Base-by-base conservation (phyloP, 2,797 vertebrate genomes). In the Scomberomorus guttatus region DNA sequence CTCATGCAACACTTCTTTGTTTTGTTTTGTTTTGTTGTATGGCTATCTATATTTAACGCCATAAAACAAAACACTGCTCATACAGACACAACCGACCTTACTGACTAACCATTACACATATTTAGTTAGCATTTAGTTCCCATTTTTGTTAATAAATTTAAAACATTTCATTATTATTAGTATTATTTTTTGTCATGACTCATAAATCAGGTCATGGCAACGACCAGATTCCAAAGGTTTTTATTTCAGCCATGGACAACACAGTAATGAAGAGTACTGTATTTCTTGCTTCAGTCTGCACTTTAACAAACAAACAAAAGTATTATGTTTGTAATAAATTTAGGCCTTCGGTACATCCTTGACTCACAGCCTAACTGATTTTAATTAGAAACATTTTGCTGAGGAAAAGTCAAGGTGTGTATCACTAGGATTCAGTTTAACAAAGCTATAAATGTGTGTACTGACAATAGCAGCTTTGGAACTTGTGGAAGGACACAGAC, bases 401-500 rank as follows among this genome's bases (percentile, higher is more conserved):
- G 11, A 15, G 27, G n/a, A 24, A 48, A 54, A 46, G 9, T 68
- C 3, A 48, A 42, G 22, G 13, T 58, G 34, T 22, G 9, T 7
- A 20, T 72, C 34, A 62, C 51, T 42, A 72, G 12, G 34, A 72
- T 66, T 72, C 24, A 32, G 17, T 44, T 57, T 32, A 9, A 52
- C 32, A 65, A 34, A 37, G 29, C 39, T 39, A 10, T 29, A 60
- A 39, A 56, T 6, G 11, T 66, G 57, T 44, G 22, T 1, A 17
- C 44, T 46, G 44, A 18, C 44, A 46, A 18, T 17, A 46, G 44
- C 54, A 34, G 4, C 17, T 46, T 39, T 20, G 18, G 17, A 15
- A 46, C 27, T 37, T 75, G 22, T 64, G 10, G 50, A 48, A 56
- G 50, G 20, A 77, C 61, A 44, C 14, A 20, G 59, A 25, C 6